Base-by-base conservation (phyloP, 2,113 vertebrate genomes). In the Etheostoma spectabile region DNA sequence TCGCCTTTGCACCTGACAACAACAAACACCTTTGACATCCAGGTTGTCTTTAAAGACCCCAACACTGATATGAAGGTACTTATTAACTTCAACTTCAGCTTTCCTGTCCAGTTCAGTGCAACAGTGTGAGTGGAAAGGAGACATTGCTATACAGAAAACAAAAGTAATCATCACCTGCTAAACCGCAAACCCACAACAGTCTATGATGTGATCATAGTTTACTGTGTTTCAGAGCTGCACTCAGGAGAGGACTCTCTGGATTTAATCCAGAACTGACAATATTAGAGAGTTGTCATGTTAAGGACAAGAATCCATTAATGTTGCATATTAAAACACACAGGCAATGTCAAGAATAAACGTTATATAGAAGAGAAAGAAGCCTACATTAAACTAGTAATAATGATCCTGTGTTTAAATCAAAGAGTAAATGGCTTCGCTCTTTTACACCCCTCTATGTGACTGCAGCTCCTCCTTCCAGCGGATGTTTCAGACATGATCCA, bases 401-500 rank as follows among this genome's bases (percentile, higher is more conserved):
- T 8, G 3, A 69, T 65, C 8, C 7, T 13, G 46, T 55, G 19
- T 12, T 18, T 63, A 19, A 74, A 64, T 70, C 67, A 53, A 84
- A 90, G 65, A 76, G 76, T 80, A 66, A 38, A 75, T 56, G 46
- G 62, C 30, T 46, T 74, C 3, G 11, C 52, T 78, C 57, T 77
- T 84, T 85, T 67, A 74, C 85, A 70, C 73, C 65, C 88, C 77
- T 87, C 75, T 30, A 22, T 71, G 65, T 3, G 52, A 49, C 48
- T 69, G 14, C 45, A 78, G 82, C 79, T 79, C 80, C 78, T 81
- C 86, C 87, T 84, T 74, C 67, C 70, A 60, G 68, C 11, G 42
- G 57, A 88, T 88, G 77, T 71, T 86, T 87, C 35, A 74, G 72
- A 82, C 60, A 77, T 73, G 68, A 90, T 42, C 60, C 74, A 51